Evolutionary conservation across 2,888 invertebrate species (phyloP), one percentile per base, ranked within the genome.

Genomic region (Priocnemis perturbator): DNA sequence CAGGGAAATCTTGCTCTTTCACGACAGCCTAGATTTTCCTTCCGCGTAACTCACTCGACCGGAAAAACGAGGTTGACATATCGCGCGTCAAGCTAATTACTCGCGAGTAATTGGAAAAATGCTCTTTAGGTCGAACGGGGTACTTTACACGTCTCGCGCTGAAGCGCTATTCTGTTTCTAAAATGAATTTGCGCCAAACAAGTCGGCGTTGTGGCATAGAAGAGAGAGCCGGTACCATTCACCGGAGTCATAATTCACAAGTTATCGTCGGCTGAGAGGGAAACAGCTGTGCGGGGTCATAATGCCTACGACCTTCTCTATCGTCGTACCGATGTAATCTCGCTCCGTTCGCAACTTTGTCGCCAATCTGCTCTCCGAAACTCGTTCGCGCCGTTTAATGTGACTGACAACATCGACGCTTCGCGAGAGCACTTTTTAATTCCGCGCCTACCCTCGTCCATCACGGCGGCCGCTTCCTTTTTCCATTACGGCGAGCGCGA

Each of bases 321-420:
- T 26, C 50, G 11, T 30, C 30, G 19, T 50, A 59, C 53, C 63
- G 45, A 60, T 63, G 47, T 63, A 47, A 69, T 52, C 69, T 37
- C 45, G 50, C 23, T 57, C 60, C 52, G 47, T 57, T 58, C 57
- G 5, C 37, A 48, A 53, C 45, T 70, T 70, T 37, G 64, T 73
- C 73, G 58, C 26, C 20, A 44, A 44, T 55, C 45, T 59, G 11
- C 62, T 69, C 57, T 55, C 26, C 60, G 30, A 63, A 37, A 37
- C 11, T 37, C 37, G 37, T 37, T 37, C 14, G 37, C 37, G 7
- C 37, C 37, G 7, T 37, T 37, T 5, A 37, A 37, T 11, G 37
- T 9, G 7, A 11, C 37, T 11, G 37, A 37, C 37, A 37, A 37
- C 37, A 11, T 37, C 37, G 37, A 37, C 37, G 11, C 11, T 11